Percentiles rank a stretch among this genome's conserved stretches.
phyloP scores from a whole-genome alignment of 2,888 invertebrate species.

The Phyllotreta cruciferae region DNA sequence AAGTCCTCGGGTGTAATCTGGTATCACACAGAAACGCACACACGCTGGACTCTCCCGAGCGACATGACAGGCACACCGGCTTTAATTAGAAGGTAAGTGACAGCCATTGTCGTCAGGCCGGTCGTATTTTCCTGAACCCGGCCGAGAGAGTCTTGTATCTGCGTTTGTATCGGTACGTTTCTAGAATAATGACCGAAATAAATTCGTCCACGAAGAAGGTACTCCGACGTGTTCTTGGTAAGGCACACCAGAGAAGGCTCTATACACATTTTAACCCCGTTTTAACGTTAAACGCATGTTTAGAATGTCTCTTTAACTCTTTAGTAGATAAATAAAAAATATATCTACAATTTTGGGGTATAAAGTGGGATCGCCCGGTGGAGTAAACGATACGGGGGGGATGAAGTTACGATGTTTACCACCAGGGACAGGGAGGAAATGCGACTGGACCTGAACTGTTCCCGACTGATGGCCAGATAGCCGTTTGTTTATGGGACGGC shows the following conservation, averaged over 20 bases:
- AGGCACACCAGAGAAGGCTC: constrained; percentile 13
- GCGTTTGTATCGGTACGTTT: constrained; percentile 33
- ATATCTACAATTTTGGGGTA: no score
- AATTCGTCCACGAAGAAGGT: constrained; percentile 28
- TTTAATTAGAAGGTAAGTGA: constrained; percentile 42
- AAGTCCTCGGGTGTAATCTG: constrained; percentile 32
- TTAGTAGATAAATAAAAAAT: no score
- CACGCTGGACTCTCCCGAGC: constrained; percentile 16
- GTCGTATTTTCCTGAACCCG: constrained; percentile 35
- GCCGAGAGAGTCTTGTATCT: constrained; percentile 32
- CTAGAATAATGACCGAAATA: constrained; percentile 35
- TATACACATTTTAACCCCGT: no score
- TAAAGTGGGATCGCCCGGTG: constrained; percentile 32
- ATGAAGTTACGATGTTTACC: constrained; percentile 60
- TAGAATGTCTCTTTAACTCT: no score
- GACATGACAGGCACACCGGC: constrained; percentile 37
- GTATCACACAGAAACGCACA: constrained; percentile 34
- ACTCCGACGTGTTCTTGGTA: constrained; percentile 27
- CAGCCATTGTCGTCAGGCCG: constrained; percentile 37
- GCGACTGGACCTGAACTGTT: constrained; percentile 54
- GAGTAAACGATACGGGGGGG: constrained; percentile 53
- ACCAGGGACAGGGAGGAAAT: constrained; percentile 53
- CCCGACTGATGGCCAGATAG: constrained; percentile 61
- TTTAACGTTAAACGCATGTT: no score
- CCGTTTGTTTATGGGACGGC: constrained; percentile 61